A percentile compares a stretch with the other conserved stretches of the same genome.
Evolutionary conservation across 2,113 vertebrate species (phyloP).

Genomic region (Panurus biarmicus): DNA sequence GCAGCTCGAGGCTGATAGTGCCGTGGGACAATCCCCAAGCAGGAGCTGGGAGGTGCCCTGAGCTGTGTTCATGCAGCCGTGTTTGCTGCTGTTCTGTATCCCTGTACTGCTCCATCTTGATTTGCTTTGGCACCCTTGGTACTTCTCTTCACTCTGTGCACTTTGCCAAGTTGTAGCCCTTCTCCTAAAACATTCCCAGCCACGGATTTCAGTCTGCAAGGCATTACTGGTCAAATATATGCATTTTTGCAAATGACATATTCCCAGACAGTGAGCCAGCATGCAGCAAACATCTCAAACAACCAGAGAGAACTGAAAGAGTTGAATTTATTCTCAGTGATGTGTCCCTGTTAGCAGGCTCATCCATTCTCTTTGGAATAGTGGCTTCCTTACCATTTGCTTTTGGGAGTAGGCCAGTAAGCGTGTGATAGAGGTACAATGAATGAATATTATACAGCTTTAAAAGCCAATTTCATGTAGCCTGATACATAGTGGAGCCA

Average conservation of each 20-base stretch:
- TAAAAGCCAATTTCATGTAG: background rate
- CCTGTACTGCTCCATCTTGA: background rate
- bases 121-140: conserved; percentile 19
- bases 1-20: background rate
- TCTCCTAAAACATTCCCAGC: conserved; percentile 11
- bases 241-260: conserved; percentile 17
- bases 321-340: background rate
- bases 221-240: conserved; percentile 17
- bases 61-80: background rate
- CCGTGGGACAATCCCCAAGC: background rate
- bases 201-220: conserved; percentile 18
- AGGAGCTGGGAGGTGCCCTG: background rate
- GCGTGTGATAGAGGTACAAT: background rate
- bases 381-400: background rate
- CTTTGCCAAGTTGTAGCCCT: background rate
- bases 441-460: background rate
- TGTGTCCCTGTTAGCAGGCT: background rate
- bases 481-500: background rate
- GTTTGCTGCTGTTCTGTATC: background rate
- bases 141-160: background rate
- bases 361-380: background rate
- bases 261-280: conserved; percentile 50
- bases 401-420: background rate
- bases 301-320: background rate
- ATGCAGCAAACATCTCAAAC: background rate